A percentile compares a stretch with the other conserved stretches of the same genome.
These are phyloP conservation scores for Mythimna lalbum DNA, from an alignment of 2,888 invertebrate genomes.

Conservation along the genomic window DNA sequence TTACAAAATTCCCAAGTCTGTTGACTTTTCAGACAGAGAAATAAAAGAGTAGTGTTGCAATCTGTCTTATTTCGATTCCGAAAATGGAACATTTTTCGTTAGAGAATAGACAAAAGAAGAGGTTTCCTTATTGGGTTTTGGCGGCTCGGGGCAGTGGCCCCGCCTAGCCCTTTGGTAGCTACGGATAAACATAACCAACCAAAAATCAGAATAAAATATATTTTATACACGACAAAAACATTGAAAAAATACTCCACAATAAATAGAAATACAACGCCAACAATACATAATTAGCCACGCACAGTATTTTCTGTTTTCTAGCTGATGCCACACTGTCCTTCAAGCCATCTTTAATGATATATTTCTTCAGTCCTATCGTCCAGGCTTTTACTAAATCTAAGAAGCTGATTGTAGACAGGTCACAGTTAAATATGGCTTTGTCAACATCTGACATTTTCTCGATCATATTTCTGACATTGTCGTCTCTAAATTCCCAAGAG, in stretches of 20 bases:
- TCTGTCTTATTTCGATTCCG: no score
- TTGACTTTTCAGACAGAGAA: no score
- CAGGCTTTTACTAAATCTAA: slow-evolving; percentile 47
- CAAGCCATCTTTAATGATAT: slow-evolving; percentile 56
- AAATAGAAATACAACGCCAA: slow-evolving; percentile 35
- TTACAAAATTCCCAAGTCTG: no score
- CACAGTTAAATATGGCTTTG: slow-evolving; percentile 56
- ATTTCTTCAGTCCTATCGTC: slow-evolving; percentile 53
- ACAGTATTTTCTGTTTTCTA: slow-evolving; percentile 38
- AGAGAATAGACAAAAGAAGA: no score
- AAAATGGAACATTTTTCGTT: no score
- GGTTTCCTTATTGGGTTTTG: no score
- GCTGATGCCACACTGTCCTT: not conserved
- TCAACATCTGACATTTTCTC: slow-evolving; percentile 43
- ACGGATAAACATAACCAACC: not conserved
- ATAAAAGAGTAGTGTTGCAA: no score
- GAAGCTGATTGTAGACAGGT: slow-evolving; percentile 35
- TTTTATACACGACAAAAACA: slow-evolving; percentile 7
- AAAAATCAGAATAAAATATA: slow-evolving; percentile 24
- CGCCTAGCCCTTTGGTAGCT: not conserved
- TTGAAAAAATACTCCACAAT: slow-evolving; percentile 31
- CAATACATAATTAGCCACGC: slow-evolving; percentile 25
- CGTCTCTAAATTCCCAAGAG: slow-evolving; percentile 55
- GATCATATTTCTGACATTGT: slow-evolving; percentile 45
- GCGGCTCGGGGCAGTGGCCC: no score